phyloP scores from a whole-genome alignment of 2,113 vertebrate genomes.

The Antechinus flavipes region DNA sequence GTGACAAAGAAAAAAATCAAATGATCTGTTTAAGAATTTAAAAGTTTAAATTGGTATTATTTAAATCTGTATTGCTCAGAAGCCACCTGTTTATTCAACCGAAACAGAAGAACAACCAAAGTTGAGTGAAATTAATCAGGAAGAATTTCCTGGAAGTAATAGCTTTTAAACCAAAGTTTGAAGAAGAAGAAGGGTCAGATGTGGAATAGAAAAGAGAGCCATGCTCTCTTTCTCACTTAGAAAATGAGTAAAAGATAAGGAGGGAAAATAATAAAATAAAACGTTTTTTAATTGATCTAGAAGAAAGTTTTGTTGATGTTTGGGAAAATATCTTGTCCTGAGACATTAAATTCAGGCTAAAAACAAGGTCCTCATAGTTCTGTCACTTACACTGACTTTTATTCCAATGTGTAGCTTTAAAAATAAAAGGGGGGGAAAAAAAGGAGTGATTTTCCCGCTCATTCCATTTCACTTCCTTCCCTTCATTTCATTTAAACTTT shows the following conservation, averaged over 20 bases:
- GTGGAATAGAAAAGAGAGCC: background rate
- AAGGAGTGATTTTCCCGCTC: background rate
- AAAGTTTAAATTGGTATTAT: background rate
- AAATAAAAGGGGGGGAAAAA: background rate
- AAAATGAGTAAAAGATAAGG: background rate
- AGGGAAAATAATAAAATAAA: background rate
- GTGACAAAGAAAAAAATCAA: background rate
- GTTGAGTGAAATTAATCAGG: background rate
- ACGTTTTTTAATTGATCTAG: background rate
- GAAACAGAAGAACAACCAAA: background rate
- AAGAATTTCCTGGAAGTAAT: background rate
- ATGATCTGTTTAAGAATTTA: background rate
- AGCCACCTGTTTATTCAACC: background rate
- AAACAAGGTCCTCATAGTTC: background rate
- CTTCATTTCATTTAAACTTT: background rate
- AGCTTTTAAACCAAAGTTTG: background rate
- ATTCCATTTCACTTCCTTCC: background rate
- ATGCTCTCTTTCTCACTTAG: background rate
- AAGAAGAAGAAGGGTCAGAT: background rate
- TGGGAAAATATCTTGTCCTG: background rate
- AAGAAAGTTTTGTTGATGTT: background rate
- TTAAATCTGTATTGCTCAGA: background rate
- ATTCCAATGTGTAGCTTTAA: background rate
- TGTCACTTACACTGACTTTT: background rate
- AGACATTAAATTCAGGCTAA: background rate